phyloP scores from a whole-genome alignment of 1,140 invertebrate genomes.

The Melitaea cinxia region DNA sequence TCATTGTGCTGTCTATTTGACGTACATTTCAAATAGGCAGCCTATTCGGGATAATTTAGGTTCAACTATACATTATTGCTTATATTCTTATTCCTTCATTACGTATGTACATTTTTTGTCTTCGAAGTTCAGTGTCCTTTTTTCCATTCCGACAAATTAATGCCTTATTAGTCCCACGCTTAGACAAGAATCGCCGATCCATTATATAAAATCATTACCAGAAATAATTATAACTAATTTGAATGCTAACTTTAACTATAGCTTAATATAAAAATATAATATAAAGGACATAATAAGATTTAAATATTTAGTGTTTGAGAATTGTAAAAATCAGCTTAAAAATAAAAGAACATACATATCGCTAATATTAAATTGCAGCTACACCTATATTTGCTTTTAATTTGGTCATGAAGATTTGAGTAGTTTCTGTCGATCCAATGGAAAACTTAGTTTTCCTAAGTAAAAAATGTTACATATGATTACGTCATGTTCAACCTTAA shows the following conservation, averaged over 20 bases:
- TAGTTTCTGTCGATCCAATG: no score
- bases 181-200: not conserved
- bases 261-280: not conserved
- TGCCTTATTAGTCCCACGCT: not conserved
- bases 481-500: no score
- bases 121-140: not conserved
- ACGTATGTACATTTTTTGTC: not conserved
- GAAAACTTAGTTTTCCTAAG: no score
- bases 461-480: no score
- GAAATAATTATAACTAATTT: not conserved
- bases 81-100: not conserved
- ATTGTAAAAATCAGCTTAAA: no score
- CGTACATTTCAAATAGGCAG: not conserved
- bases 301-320: no score
- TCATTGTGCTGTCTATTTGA: not conserved
- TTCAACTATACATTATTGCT: not conserved
- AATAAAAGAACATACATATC: no score
- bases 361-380: no score
- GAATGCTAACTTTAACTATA: not conserved
- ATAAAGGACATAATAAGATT: no score
- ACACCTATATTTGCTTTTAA: no score
- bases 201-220: not conserved
- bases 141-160: no score
- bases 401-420: no score
- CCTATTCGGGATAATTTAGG: not conserved